Evolutionary conservation across 2,113 vertebrate genomes (phyloP).

Genomic region (Paracanthobrama guichenoti): DNA sequence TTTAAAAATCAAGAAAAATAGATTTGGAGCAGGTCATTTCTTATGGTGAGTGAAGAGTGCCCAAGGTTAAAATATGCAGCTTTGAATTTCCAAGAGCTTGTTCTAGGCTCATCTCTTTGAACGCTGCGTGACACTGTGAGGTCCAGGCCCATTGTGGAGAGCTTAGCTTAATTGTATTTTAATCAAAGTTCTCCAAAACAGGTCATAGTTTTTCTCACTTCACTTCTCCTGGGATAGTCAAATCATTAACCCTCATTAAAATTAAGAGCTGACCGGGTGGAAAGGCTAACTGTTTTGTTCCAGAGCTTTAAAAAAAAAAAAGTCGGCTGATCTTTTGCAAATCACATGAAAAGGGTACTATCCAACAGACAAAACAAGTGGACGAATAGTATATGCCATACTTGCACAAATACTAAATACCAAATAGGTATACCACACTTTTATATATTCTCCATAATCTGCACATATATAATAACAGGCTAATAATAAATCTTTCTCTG

Average conservation of each 20-base stretch:
- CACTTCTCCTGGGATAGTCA: slow-evolving; percentile 42
- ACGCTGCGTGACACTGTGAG: slow-evolving; percentile 8
- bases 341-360: slow-evolving; percentile 5
- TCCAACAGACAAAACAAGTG: background rate
- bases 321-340: slow-evolving; percentile 10
- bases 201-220: slow-evolving; percentile 46
- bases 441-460: background rate
- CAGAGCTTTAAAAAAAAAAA: slow-evolving; percentile 22
- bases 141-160: slow-evolving; percentile 21
- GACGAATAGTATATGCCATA: background rate
- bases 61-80: slow-evolving; percentile 20
- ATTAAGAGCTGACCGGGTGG: slow-evolving; percentile 31
- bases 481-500: too few species aligned
- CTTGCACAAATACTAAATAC: background rate
- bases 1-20: slow-evolving; percentile 30
- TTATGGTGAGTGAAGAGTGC: background rate
- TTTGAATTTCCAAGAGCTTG: slow-evolving; percentile 7
- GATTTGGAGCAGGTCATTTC: slow-evolving; percentile 19
- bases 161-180: slow-evolving; percentile 53
- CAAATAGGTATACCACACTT: background rate
- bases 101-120: background rate
- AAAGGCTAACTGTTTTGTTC: slow-evolving; percentile 35
- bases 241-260: slow-evolving; percentile 60
- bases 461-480: too few species aligned
- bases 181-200: slow-evolving; percentile 50